Conservation (phyloP, 1,140 invertebrate genomes). For the Trichonephila clavata region DNA sequence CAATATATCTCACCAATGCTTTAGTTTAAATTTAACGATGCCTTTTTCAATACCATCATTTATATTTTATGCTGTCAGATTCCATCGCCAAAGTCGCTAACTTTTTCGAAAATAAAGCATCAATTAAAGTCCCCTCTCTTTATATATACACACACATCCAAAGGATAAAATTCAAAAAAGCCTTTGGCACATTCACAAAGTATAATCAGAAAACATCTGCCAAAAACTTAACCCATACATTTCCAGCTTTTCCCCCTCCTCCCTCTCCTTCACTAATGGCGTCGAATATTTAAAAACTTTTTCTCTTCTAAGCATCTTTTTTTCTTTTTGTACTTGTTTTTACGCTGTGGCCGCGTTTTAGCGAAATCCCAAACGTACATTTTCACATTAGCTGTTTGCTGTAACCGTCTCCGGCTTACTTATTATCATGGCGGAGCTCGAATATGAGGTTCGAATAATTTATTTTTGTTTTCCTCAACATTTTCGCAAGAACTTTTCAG, state of each 20-base stretch:
- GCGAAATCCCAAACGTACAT: constrained; percentile 68
- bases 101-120: constrained; percentile 60
- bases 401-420: constrained; percentile 56
- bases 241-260: background rate
- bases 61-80: constrained; percentile 54
- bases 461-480: constrained; percentile 57
- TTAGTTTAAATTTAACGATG: constrained; percentile 38
- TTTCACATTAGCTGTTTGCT: constrained; percentile 70
- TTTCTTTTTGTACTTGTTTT: background rate
- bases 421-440: constrained; percentile 58
- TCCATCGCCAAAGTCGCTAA: constrained; percentile 11
- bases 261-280: constrained; percentile 39
- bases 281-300: constrained; percentile 63
- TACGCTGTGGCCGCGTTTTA: background rate
- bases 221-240: constrained; percentile 70
- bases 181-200: constrained; percentile 64
- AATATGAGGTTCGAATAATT: constrained; percentile 67
- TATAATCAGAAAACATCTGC: constrained; percentile 65
- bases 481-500: constrained; percentile 5
- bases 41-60: constrained; percentile 25
- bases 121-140: constrained; percentile 36
- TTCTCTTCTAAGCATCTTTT: background rate
- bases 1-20: constrained; percentile 2
- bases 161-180: constrained; percentile 32
- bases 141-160: background rate